Percentiles rank a stretch among this genome's conserved stretches.
phyloP scores from a whole-genome alignment of 2,888 invertebrate species.

The Polyommatus icarus region DNA sequence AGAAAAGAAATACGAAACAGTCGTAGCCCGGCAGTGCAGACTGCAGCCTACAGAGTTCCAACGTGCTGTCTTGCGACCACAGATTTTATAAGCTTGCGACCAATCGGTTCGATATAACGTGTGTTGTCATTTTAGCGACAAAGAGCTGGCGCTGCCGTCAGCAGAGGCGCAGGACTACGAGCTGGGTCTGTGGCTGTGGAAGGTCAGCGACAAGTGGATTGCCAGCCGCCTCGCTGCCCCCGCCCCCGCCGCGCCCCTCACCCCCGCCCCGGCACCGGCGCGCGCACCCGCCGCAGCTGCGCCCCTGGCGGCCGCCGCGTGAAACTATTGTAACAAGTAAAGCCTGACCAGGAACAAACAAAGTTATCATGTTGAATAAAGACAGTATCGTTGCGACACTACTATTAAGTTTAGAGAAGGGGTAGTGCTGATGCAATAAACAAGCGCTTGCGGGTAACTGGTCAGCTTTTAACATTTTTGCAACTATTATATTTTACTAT shows the following conservation, averaged over 20 bases:
- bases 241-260: constrained; percentile 35
- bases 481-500: no score
- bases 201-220: constrained; percentile 91
- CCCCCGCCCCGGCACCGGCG: constrained; percentile 30
- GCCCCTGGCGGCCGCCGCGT: background rate
- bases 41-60: no score
- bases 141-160: constrained; percentile 71
- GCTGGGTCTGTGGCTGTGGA: constrained; percentile 85
- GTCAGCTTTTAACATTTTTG: no score
- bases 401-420: no score
- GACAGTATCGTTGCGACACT: no score
- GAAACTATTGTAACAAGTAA: background rate
- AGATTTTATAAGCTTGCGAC: no score
- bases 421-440: no score
- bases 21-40: no score
- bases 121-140: constrained; percentile 72
- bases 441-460: no score
- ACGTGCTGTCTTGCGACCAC: no score
- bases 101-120: no score
- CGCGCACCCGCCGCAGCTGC: background rate
- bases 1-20: no score
- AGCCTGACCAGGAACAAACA: background rate
- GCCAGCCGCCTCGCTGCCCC: constrained; percentile 52
- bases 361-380: background rate
- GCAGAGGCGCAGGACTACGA: constrained; percentile 76